These are phyloP conservation scores for Podargus strigoides DNA, from an alignment of 2,797 vertebrate species.

Conservation along the genomic window DNA sequence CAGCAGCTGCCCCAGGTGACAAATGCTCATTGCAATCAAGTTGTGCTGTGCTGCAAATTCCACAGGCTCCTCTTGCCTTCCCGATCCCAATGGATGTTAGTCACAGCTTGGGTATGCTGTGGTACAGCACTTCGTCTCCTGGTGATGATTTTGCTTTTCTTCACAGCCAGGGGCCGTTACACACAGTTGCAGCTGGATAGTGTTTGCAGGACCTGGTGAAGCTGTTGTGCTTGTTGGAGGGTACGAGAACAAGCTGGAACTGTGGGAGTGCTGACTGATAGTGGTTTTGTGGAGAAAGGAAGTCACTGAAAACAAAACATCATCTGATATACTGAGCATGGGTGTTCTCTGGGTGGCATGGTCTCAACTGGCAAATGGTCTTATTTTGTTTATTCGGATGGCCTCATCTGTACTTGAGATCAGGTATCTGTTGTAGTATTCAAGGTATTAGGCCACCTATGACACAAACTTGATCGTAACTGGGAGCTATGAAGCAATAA, in stretches of 20 bases:
- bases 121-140: background rate
- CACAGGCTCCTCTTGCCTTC: background rate
- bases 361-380: background rate
- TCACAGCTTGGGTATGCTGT: background rate
- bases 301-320: background rate
- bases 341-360: background rate
- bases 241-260: background rate
- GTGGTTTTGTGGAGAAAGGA: background rate
- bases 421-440: background rate
- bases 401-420: background rate
- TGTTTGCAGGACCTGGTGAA: background rate
- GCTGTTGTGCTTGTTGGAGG: background rate
- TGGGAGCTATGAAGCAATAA: background rate
- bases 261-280: background rate
- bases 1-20: background rate
- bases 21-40: background rate
- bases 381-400: background rate
- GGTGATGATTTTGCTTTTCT: background rate
- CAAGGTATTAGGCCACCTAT: background rate
- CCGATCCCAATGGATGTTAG: background rate
- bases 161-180: background rate
- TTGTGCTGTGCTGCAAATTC: background rate
- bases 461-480: background rate
- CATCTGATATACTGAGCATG: background rate
- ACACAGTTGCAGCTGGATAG: background rate